phyloP scores from a whole-genome alignment of 2,113 vertebrate species.

The Galeopterus variegatus region DNA sequence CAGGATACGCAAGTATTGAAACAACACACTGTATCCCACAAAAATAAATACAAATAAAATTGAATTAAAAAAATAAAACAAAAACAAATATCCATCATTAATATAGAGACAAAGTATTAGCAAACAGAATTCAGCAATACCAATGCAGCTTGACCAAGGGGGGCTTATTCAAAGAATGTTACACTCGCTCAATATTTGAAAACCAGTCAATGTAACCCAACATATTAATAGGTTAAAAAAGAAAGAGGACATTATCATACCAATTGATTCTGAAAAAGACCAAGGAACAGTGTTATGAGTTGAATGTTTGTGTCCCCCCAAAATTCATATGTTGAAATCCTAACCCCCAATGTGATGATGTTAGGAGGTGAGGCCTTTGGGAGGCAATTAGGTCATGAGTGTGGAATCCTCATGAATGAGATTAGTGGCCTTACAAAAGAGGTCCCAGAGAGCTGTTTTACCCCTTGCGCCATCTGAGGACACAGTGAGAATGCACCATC shows the following conservation, averaged over 20 bases:
- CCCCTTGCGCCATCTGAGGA: neutral
- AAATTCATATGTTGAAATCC: neutral
- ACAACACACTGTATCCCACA: too few relatives aligned
- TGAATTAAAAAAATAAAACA: neutral
- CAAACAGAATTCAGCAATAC: neutral
- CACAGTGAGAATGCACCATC: neutral
- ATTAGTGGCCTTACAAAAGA: too few relatives aligned
- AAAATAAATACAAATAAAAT: too few relatives aligned
- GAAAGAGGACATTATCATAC: neutral
- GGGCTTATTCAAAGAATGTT: neutral
- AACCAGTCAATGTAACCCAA: neutral
- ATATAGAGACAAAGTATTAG: neutral
- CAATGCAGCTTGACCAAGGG: accelerated
- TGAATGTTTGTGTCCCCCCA: neutral
- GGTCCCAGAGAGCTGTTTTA: neutral
- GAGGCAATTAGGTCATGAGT: neutral
- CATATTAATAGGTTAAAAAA: neutral
- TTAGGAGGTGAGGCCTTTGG: neutral
- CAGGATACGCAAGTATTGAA: too few relatives aligned
- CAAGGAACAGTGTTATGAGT: neutral
- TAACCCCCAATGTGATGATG: neutral
- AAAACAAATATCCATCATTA: too few relatives aligned
- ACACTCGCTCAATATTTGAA: neutral
- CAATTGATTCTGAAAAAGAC: neutral
- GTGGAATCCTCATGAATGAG: too few relatives aligned